These are phyloP conservation scores for Nannospalax galili DNA, from an alignment of 2,113 vertebrate genomes.

Conservation along the genomic window DNA sequence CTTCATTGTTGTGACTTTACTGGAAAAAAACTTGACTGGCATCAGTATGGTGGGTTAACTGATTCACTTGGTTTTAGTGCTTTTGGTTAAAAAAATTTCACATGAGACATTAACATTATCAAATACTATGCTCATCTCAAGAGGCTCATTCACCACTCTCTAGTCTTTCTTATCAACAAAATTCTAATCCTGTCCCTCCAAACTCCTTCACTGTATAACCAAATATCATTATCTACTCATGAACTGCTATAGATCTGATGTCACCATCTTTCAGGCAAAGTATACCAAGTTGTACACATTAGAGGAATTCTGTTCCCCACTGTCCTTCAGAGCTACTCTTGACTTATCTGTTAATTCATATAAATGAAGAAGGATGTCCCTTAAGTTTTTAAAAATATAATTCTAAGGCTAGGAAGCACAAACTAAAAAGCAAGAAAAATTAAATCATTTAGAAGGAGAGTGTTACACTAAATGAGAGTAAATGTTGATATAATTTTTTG, in stretches of 20 bases:
- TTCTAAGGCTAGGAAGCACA: conserved; percentile 12
- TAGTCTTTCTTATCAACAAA: not conserved
- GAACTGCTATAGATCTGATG: not conserved
- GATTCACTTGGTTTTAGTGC: not conserved
- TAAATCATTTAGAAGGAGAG: conserved; percentile 37
- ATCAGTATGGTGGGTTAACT: not conserved
- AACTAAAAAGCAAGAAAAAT: conserved; percentile 44
- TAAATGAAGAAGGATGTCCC: not conserved
- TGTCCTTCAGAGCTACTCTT: not conserved
- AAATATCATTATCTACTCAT: not conserved
- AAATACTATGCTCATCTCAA: conserved; percentile 6
- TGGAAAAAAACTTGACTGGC: not conserved
- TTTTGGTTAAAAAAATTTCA: conserved; percentile 52
- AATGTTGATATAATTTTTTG: conserved; percentile 25
- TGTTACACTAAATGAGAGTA: conserved; percentile 30
- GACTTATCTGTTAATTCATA: conserved; percentile 43
- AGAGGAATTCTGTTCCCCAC: not conserved
- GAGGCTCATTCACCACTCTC: not conserved
- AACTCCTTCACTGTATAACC: not conserved
- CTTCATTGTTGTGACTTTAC: not conserved
- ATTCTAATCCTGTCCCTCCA: not conserved
- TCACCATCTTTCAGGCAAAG: not conserved
- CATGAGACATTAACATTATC: not conserved
- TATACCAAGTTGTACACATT: not conserved
- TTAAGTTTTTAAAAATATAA: conserved; percentile 14